These are phyloP conservation scores for Marisa cornuarietis DNA, from an alignment of 1,140 invertebrate genomes.

Conservation along the genomic window DNA sequence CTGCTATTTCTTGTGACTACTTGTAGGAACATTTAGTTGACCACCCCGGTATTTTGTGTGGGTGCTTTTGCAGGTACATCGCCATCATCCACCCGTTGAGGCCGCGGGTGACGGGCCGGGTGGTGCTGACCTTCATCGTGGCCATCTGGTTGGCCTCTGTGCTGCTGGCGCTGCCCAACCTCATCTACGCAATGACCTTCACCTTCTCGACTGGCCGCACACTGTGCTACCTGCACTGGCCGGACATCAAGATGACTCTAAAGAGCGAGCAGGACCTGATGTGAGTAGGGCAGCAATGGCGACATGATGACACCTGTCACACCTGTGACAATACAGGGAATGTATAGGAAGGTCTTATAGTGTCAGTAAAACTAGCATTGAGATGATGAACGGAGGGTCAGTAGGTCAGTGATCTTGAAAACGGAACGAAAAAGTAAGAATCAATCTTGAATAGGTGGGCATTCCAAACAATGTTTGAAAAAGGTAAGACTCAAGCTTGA, in stretches of 20 bases:
- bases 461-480: too few relatives aligned
- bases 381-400: too few relatives aligned
- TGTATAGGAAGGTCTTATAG: conserved; percentile 19
- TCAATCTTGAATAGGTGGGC: too few relatives aligned
- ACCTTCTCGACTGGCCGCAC: conserved; percentile 70
- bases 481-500: too few relatives aligned
- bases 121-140: conserved; percentile 79
- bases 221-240: conserved; percentile 83
- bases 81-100: conserved; percentile 90
- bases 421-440: too few relatives aligned
- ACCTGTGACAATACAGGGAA: not conserved
- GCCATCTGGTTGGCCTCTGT: conserved; percentile 85
- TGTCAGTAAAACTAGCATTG: too few relatives aligned
- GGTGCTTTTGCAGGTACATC: conserved; percentile 77
- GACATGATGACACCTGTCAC: too few relatives aligned
- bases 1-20: not conserved
- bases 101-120: conserved; percentile 82
- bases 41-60: not conserved
- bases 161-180: conserved; percentile 80
- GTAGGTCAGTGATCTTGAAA: too few relatives aligned
- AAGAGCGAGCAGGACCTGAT: conserved; percentile 38
- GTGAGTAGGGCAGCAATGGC: conserved; percentile 36
- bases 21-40: not conserved
- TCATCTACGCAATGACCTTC: conserved; percentile 83
- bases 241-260: conserved; percentile 70